A percentile compares a stretch with the other conserved stretches of the same genome.
Conservation (phyloP, 2,113 vertebrate genomes). For the Nothoprocta perdicaria region DNA sequence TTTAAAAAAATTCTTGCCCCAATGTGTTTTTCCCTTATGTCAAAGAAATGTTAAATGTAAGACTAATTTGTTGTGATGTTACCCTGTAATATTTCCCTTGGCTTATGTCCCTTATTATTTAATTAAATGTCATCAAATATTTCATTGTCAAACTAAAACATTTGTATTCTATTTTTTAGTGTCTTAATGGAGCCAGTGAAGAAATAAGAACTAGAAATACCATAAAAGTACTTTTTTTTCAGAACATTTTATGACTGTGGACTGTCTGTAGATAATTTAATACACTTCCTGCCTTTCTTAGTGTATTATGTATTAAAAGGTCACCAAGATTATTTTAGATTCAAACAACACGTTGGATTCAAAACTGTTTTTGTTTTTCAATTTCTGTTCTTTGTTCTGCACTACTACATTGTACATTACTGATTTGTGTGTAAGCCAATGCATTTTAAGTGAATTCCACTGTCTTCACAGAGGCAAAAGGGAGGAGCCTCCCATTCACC, state of each 20-base stretch:
- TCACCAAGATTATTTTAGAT: neutral
- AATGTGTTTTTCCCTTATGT: neutral
- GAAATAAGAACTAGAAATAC: slow-evolving; percentile 8
- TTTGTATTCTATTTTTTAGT: slow-evolving; percentile 13
- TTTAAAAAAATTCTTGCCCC: slow-evolving; percentile 14
- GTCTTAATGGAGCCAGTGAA: slow-evolving; percentile 26
- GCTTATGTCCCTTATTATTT: slow-evolving; percentile 3
- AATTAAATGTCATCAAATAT: slow-evolving; percentile 18
- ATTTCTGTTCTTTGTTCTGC: neutral
- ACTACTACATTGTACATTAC: neutral
- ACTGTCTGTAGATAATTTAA: slow-evolving; percentile 43
- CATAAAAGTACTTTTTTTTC: neutral
- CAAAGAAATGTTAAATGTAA: slow-evolving; percentile 24
- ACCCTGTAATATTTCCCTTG: neutral
- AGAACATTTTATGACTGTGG: neutral
- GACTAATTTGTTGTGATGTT: slow-evolving; percentile 29
- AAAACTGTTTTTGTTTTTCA: neutral
- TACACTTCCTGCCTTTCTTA: neutral
- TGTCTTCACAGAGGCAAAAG: neutral
- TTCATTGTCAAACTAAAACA: slow-evolving; percentile 23
- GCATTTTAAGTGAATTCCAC: neutral
- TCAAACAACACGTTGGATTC: neutral
- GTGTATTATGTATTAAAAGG: neutral
- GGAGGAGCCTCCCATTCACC: neutral
- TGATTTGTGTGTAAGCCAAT: neutral